These are phyloP conservation scores for Fragum sueziense DNA, from an alignment of 2,888 invertebrate species.

Conservation along the genomic window DNA sequence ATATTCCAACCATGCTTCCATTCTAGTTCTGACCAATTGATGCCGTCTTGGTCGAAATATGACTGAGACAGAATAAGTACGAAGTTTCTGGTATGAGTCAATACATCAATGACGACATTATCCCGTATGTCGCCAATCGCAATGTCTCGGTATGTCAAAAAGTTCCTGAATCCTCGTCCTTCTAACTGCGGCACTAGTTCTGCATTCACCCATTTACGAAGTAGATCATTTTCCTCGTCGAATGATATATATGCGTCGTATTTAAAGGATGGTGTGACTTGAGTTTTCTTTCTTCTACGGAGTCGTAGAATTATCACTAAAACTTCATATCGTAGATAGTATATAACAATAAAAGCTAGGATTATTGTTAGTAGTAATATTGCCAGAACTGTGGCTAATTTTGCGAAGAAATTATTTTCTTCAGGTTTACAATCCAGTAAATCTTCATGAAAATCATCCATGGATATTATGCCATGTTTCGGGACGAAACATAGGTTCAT, in stretches of 20 bases:
- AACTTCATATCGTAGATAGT: slow-evolving; percentile 33
- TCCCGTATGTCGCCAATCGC: slow-evolving; percentile 32
- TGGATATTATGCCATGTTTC: slow-evolving; percentile 5
- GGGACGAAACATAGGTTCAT: slow-evolving; percentile 23
- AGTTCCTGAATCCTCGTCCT: slow-evolving; percentile 20
- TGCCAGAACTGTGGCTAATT: slow-evolving; percentile 1
- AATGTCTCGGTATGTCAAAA: slow-evolving; percentile 36
- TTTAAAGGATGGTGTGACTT: neutral
- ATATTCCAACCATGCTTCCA: slow-evolving; percentile 43
- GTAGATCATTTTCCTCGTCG: slow-evolving; percentile 36
- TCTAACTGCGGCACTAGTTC: slow-evolving; percentile 23
- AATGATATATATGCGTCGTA: slow-evolving; percentile 45
- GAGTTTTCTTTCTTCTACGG: neutral
- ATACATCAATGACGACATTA: slow-evolving; percentile 8
- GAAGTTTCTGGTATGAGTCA: slow-evolving; percentile 33
- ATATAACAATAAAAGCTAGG: neutral
- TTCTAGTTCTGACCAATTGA: slow-evolving; percentile 40
- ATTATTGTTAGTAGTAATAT: neutral
- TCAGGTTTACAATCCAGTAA: slow-evolving; percentile 4
- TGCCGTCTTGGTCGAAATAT: slow-evolving; percentile 18
- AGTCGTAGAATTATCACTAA: slow-evolving; percentile 18
- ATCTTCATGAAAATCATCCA: slow-evolving; percentile 12
- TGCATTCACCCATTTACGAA: slow-evolving; percentile 33
- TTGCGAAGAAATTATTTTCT: neutral
- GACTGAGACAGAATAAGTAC: slow-evolving; percentile 35